Conservation (phyloP, 1,140 invertebrate species). For the Leptoteleia sp. region DNA sequence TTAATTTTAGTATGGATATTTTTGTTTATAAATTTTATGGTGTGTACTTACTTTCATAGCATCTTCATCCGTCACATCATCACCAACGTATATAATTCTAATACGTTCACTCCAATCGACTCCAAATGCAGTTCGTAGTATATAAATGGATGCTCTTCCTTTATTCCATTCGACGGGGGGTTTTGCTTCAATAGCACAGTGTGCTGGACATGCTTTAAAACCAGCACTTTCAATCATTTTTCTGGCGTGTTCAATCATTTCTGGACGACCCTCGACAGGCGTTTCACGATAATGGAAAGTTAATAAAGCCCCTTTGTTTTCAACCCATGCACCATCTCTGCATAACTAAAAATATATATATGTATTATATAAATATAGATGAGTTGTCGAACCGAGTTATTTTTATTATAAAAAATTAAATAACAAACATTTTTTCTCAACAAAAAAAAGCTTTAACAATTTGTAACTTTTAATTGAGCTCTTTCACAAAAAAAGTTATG, state of each 20-base stretch:
- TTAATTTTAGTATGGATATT: too few species aligned
- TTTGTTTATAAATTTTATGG: too few species aligned
- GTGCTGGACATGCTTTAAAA: slow-evolving; percentile 88
- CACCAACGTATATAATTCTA: slow-evolving; percentile 93
- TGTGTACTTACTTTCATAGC: slow-evolving; percentile 91
- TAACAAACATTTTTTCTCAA: too few species aligned
- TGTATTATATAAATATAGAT: too few species aligned
- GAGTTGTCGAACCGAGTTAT: too few species aligned
- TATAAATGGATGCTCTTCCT: slow-evolving; percentile 93
- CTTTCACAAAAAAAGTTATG: too few species aligned
- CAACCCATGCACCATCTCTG: slow-evolving; percentile 93
- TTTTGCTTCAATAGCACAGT: slow-evolving; percentile 92
- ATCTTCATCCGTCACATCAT: slow-evolving; percentile 95
- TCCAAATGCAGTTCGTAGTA: slow-evolving; percentile 92
- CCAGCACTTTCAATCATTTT: slow-evolving; percentile 88
- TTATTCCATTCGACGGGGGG: slow-evolving; percentile 96
- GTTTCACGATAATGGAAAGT: slow-evolving; percentile 95
- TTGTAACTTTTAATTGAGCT: too few species aligned
- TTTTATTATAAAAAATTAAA: too few species aligned
- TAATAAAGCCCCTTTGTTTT: slow-evolving; percentile 93
- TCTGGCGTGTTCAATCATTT: slow-evolving; percentile 86
- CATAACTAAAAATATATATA: slow-evolving; percentile 89
- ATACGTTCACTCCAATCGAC: slow-evolving; percentile 95
- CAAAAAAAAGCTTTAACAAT: too few species aligned
- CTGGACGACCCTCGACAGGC: slow-evolving; percentile 84